Percentiles rank a stretch among this genome's conserved stretches.
Evolutionary conservation across 2,797 vertebrate genomes (phyloP).

Genomic region (Betta splendens): DNA sequence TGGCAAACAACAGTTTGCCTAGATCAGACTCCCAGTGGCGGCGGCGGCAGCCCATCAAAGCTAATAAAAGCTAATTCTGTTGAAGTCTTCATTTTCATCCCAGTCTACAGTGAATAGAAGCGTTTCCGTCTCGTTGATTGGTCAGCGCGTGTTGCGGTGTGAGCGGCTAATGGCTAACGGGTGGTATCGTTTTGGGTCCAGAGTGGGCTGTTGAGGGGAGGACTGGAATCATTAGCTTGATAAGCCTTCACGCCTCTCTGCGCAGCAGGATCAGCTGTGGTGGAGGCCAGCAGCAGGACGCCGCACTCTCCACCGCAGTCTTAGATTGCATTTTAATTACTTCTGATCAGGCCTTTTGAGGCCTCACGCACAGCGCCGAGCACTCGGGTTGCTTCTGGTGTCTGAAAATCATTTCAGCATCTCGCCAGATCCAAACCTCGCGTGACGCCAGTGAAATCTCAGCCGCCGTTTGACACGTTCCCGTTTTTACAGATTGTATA

Average conservation of each 20-base stretch:
- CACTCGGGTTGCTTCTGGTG: too few species aligned
- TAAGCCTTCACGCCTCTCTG: slow-evolving; percentile 29
- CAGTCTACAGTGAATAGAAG: slow-evolving; percentile 24
- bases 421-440: neutral
- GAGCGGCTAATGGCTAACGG: slow-evolving; percentile 38
- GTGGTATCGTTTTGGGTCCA: slow-evolving; percentile 10
- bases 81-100: slow-evolving; percentile 54
- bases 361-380: too few species aligned
- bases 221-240: slow-evolving; percentile 20
- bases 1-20: slow-evolving; percentile 34
- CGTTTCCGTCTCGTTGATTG: slow-evolving; percentile 7
- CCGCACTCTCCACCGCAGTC: slow-evolving; percentile 30
- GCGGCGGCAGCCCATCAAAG: slow-evolving; percentile 28
- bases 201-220: slow-evolving; percentile 38
- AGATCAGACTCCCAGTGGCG: slow-evolving; percentile 23
- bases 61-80: slow-evolving; percentile 56
- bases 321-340: slow-evolving; percentile 57
- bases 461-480: neutral
- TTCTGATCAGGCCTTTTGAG: slow-evolving; percentile 39
- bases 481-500: neutral
- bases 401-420: neutral
- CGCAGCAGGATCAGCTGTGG: slow-evolving; percentile 23
- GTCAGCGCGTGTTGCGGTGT: slow-evolving; percentile 17
- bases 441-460: neutral
- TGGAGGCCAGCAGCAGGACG: slow-evolving; percentile 43